phyloP scores from a whole-genome alignment of 2,113 vertebrate genomes.

The Irena cyanogastra region DNA sequence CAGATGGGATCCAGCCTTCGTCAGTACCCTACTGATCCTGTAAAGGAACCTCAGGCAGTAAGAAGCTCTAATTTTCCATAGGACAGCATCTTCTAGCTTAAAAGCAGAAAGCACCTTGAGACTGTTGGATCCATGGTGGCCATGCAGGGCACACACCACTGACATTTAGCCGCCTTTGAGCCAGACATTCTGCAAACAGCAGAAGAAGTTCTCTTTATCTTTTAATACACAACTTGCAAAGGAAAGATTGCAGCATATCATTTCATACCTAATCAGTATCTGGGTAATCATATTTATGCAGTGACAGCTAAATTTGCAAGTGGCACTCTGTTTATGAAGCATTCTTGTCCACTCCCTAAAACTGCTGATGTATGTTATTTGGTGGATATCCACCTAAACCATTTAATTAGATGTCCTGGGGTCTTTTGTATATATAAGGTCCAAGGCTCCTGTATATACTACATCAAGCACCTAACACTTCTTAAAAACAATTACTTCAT shows the following conservation, averaged over 20 bases:
- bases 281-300: not conserved
- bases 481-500: not conserved
- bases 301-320: not conserved
- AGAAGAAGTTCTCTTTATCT: not conserved
- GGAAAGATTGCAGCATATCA: not conserved
- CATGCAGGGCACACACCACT: not conserved
- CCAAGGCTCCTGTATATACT: not conserved
- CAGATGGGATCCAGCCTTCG: not conserved
- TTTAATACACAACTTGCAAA: not conserved
- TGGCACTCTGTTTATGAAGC: not conserved
- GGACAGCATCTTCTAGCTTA: not conserved
- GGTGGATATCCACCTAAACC: not conserved
- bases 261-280: not conserved
- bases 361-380: not conserved
- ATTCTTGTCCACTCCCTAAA: not conserved
- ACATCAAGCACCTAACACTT: not conserved
- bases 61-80: not conserved
- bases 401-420: not conserved
- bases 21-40: not conserved
- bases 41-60: not conserved
- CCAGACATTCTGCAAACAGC: not conserved
- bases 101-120: fast-evolving
- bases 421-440: not conserved
- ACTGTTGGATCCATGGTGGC: fast-evolving
- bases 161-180: not conserved